Evolutionary conservation across 2,797 vertebrate genomes (phyloP).

Genomic region (Acrossocheilus wenchowensis): DNA sequence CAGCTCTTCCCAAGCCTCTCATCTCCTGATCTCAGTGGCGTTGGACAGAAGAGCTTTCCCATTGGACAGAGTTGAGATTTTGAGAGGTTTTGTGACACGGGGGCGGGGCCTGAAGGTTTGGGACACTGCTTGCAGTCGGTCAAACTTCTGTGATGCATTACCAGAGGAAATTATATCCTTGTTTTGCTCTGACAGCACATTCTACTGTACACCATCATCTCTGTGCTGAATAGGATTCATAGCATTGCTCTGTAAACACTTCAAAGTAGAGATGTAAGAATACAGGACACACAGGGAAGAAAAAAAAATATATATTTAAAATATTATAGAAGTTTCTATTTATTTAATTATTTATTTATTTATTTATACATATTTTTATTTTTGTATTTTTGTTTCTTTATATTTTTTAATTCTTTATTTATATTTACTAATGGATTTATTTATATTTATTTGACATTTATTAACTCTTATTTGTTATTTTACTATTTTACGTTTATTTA

Average conservation of each 20-base stretch:
- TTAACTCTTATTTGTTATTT: not conserved
- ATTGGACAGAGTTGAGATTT: not conserved
- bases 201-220: too few species aligned
- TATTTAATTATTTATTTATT: not conserved
- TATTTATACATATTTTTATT: not conserved
- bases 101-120: not conserved
- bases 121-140: not conserved
- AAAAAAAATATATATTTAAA: too few species aligned
- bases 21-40: constrained; percentile 6
- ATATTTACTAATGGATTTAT: not conserved
- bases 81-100: not conserved
- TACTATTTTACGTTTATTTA: not conserved
- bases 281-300: not conserved
- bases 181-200: not conserved
- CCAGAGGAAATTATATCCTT: not conserved
- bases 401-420: not conserved
- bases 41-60: too few species aligned
- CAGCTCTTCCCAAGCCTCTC: not conserved
- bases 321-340: too few species aligned
- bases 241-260: constrained; percentile 63
- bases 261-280: constrained; percentile 48
- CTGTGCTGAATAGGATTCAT: not conserved
- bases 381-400: too few species aligned
- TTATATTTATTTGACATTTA: not conserved
- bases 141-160: not conserved